Conservation (phyloP, 2,113 vertebrate genomes). For the Tautogolabrus adspersus region DNA sequence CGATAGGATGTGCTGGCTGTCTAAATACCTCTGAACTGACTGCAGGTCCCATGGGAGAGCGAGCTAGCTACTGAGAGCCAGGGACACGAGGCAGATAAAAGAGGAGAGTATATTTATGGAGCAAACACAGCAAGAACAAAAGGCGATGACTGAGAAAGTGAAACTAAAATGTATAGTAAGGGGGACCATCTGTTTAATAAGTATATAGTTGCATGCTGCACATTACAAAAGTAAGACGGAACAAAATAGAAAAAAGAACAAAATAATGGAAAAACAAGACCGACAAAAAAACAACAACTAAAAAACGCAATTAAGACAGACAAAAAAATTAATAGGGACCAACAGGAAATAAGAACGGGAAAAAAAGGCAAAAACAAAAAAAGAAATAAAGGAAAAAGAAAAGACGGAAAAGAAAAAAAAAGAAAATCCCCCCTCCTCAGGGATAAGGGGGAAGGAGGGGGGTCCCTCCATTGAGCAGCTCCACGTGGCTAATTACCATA, state of each 20-base stretch:
- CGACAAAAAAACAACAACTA: no score
- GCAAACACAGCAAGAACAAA: slow-evolving; percentile 32
- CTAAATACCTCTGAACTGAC: slow-evolving; percentile 72
- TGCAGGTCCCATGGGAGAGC: slow-evolving; percentile 59
- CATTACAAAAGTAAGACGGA: not conserved
- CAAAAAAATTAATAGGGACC: not conserved
- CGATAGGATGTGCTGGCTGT: slow-evolving; percentile 51
- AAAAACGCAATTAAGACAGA: not conserved
- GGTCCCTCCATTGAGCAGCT: slow-evolving; percentile 80
- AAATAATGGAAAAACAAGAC: not conserved
- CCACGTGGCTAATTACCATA: slow-evolving; percentile 96
- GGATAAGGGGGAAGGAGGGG: slow-evolving; percentile 66
- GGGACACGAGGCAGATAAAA: slow-evolving; percentile 48
- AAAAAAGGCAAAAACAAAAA: not conserved
- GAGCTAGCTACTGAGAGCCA: slow-evolving; percentile 49
- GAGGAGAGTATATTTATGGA: slow-evolving; percentile 27
- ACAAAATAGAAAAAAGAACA: not conserved
- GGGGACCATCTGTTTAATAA: slow-evolving; percentile 35
- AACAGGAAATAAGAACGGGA: not conserved
- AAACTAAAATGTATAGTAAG: slow-evolving; percentile 14
- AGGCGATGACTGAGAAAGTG: slow-evolving; percentile 17
- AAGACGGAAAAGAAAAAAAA: slow-evolving; percentile 4
- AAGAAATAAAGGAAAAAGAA: not conserved
- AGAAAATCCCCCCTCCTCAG: slow-evolving; percentile 73
- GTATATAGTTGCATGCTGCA: not conserved